Evolutionary conservation across 2,888 invertebrate species (phyloP).

Genomic region (Clitarchus hookeri): DNA sequence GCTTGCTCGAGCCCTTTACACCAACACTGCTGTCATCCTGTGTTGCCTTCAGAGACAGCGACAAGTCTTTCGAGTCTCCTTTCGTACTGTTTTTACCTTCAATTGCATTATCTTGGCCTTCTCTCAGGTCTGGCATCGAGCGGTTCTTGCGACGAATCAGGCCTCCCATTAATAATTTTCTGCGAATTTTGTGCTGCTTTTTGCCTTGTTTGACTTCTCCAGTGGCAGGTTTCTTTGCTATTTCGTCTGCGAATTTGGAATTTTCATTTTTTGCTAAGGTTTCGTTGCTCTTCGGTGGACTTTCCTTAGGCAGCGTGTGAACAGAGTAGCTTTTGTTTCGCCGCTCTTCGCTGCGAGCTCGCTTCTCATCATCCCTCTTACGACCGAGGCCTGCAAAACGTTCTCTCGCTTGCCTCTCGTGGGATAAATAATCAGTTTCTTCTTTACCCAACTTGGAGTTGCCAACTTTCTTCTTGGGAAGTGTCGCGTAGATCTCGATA

Average conservation of each 20-base stretch:
- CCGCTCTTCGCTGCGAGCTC: conserved; percentile 84
- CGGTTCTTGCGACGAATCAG: conserved; percentile 85
- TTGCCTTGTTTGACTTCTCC: conserved; percentile 59
- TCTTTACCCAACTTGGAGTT: conserved; percentile 53
- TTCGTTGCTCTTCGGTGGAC: background rate
- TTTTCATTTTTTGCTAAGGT: conserved; percentile 35
- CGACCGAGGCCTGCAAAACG: conserved; percentile 27
- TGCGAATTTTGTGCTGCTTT: conserved; percentile 87
- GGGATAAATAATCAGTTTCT: conserved; percentile 69
- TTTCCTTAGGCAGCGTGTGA: conserved; percentile 1
- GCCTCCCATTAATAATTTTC: conserved; percentile 88
- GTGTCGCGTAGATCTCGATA: conserved; percentile 89
- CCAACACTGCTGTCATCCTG: conserved; percentile 76
- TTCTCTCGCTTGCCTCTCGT: conserved; percentile 71
- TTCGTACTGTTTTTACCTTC: conserved; percentile 44
- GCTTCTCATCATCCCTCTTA: conserved; percentile 70
- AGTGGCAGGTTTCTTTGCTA: conserved; percentile 56
- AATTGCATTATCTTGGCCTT: conserved; percentile 61
- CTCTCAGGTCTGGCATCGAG: conserved; percentile 89
- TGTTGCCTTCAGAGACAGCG: conserved; percentile 30
- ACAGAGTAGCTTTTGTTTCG: background rate
- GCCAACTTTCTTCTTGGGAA: conserved; percentile 78
- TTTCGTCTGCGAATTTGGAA: conserved; percentile 58
- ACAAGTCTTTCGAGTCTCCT: conserved; percentile 40
- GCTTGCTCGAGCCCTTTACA: conserved; percentile 53